phyloP scores from a whole-genome alignment of 2,888 invertebrate genomes.

The Cataglyphis livida region DNA sequence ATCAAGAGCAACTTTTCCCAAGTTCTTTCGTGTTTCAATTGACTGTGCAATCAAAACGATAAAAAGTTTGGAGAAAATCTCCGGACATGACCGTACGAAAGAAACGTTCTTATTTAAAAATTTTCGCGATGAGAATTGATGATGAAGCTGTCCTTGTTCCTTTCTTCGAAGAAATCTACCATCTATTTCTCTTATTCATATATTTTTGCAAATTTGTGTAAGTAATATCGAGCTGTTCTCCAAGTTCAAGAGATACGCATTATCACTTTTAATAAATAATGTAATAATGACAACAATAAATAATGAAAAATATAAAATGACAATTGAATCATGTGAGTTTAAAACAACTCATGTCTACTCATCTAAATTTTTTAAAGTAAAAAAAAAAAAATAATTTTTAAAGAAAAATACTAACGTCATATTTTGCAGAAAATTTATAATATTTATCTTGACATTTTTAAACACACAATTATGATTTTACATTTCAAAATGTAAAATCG shows the following conservation, averaged over 20 bases:
- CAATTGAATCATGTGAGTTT: no score
- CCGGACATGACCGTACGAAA: neutral
- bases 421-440: no score
- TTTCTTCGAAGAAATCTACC: neutral
- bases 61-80: conserved; percentile 11
- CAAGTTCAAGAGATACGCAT: no score
- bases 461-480: no score
- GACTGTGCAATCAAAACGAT: conserved; percentile 24
- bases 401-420: no score
- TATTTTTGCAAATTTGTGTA: neutral
- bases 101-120: conserved; percentile 7
- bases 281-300: neutral
- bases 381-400: no score
- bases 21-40: conserved; percentile 44
- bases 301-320: neutral
- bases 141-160: neutral
- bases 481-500: no score
- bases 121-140: neutral
- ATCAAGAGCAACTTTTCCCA: conserved; percentile 39
- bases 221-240: neutral
- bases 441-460: no score
- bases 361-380: no score
- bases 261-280: no score
- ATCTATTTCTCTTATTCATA: neutral
- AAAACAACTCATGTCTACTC: no score